These are phyloP conservation scores for Hipparchia semele DNA, from an alignment of 2,888 invertebrate species.

Conservation along the genomic window DNA sequence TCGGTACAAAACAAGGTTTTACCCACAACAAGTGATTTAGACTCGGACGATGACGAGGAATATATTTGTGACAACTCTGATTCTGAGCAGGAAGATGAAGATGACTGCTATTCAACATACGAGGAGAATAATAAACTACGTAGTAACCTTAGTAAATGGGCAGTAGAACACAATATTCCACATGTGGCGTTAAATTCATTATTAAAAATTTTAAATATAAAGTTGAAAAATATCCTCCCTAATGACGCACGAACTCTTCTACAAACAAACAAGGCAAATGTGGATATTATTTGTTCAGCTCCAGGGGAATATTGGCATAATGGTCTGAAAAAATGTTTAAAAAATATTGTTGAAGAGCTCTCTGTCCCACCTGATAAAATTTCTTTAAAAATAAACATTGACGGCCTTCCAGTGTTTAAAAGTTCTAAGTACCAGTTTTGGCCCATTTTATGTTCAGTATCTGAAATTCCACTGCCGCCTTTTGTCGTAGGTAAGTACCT, in stretches of 20 bases:
- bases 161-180: slow-evolving; percentile 35
- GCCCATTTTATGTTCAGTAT: slow-evolving; percentile 39
- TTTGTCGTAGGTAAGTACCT: slow-evolving; percentile 7
- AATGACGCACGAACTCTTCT: slow-evolving; percentile 35
- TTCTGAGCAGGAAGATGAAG: not conserved
- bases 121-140: slow-evolving; percentile 8
- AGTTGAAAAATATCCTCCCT: slow-evolving; percentile 17
- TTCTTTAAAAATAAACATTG: slow-evolving; percentile 12
- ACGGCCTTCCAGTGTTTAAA: slow-evolving; percentile 39
- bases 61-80: not conserved
- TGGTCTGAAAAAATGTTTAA: slow-evolving; percentile 28
- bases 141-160: slow-evolving; percentile 28
- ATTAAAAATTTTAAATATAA: slow-evolving; percentile 30
- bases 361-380: slow-evolving; percentile 27
- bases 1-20: slow-evolving; percentile 10
- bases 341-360: slow-evolving; percentile 23
- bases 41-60: not conserved
- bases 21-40: slow-evolving; percentile 4
- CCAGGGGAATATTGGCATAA: slow-evolving; percentile 35
- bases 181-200: slow-evolving; percentile 30
- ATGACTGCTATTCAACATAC: slow-evolving; percentile 8
- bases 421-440: slow-evolving; percentile 40
- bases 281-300: slow-evolving; percentile 19
- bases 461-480: slow-evolving; percentile 23
- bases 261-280: slow-evolving; percentile 26